Evolutionary conservation across 2,888 invertebrate species (phyloP).

Genomic region (Micoletzkya japonica): DNA sequence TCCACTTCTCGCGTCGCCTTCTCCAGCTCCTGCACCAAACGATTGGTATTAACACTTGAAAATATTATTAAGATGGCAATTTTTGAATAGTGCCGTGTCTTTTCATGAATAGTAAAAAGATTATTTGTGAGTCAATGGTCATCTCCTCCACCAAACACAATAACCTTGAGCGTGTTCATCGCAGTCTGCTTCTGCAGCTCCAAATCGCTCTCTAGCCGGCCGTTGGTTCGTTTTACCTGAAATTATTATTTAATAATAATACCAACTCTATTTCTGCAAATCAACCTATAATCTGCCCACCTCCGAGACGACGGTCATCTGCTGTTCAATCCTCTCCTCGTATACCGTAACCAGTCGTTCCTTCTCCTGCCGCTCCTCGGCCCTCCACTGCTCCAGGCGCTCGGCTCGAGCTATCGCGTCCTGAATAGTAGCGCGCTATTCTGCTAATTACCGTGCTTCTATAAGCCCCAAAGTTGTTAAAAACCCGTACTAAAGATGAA

Average conservation of each 20-base stretch:
- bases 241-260: too few relatives aligned
- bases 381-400: constrained; percentile 21
- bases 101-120: too few relatives aligned
- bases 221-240: constrained; percentile 36
- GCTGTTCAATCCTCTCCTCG: constrained; percentile 23
- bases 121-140: too few relatives aligned
- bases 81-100: too few relatives aligned
- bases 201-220: constrained; percentile 39
- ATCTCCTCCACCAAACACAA: too few relatives aligned
- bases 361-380: constrained; percentile 20
- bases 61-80: too few relatives aligned
- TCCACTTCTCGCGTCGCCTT: constrained; percentile 5
- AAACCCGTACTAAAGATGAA: not conserved
- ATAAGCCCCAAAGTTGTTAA: not conserved
- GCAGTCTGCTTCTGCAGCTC: constrained; percentile 46
- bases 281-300: too few relatives aligned
- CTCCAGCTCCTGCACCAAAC: constrained; percentile 23
- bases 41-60: too few relatives aligned
- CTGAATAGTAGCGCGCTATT: not conserved
- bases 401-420: not conserved
- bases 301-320: not conserved
- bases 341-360: constrained; percentile 8
- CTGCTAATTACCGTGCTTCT: too few relatives aligned
- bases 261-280: too few relatives aligned
- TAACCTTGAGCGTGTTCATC: constrained; percentile 20